phyloP scores from a whole-genome alignment of 2,113 vertebrate genomes.

The Pomatostomus ruficeps region DNA sequence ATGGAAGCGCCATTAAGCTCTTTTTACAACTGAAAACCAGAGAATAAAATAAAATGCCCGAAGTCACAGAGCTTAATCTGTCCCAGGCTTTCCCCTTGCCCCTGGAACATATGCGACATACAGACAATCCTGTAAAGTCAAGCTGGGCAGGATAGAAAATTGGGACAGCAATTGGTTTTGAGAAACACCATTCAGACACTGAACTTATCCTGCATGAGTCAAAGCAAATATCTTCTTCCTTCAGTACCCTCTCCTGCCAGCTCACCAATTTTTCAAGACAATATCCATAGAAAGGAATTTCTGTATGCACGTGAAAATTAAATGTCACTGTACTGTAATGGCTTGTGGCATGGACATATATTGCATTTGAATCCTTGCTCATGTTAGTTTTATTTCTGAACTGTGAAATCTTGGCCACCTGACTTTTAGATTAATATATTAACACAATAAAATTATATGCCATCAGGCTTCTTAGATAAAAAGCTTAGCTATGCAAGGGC shows the following conservation, averaged over 20 bases:
- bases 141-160: neutral
- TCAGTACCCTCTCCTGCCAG: neutral
- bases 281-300: neutral
- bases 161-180: neutral
- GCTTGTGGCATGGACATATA: neutral
- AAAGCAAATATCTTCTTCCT: neutral
- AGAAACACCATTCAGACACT: neutral
- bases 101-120: accelerated
- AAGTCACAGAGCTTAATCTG: neutral
- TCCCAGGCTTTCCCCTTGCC: neutral
- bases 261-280: neutral
- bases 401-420: neutral
- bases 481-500: neutral
- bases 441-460: neutral
- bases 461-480: neutral
- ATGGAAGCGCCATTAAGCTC: neutral
- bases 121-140: neutral
- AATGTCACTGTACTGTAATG: neutral
- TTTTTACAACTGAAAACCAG: neutral
- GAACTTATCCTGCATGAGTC: neutral
- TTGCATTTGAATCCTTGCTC: neutral
- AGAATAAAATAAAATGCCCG: neutral
- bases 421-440: neutral
- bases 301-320: neutral
- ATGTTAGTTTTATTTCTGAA: neutral